phyloP scores from a whole-genome alignment of 2,888 invertebrate species.

The Iselma pallidipennis region DNA sequence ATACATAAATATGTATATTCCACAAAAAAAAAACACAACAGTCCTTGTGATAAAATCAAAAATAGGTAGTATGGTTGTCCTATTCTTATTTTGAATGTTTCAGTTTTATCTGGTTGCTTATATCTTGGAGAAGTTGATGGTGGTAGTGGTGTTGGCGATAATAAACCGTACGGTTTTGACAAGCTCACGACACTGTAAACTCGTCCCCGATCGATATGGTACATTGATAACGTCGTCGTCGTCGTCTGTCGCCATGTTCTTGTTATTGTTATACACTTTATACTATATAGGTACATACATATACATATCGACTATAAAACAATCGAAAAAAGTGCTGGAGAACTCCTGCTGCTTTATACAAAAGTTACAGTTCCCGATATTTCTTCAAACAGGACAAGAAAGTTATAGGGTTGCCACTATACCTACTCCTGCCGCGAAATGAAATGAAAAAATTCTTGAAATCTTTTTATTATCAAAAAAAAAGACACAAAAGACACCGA shows the following conservation, averaged over 20 bases:
- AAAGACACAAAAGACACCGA: too few relatives aligned
- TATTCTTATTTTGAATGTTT: background rate
- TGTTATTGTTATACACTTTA: background rate
- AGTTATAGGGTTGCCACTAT: background rate
- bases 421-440: too few relatives aligned
- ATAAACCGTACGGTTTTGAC: constrained; percentile 3
- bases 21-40: too few relatives aligned
- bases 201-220: background rate
- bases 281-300: background rate
- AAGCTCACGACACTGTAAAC: constrained; percentile 5
- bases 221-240: constrained; percentile 1
- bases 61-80: background rate
- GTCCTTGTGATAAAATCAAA: background rate
- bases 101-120: background rate
- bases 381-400: background rate
- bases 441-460: too few relatives aligned
- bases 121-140: background rate
- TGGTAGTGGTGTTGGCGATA: constrained; percentile 4
- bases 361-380: background rate
- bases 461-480: too few relatives aligned
- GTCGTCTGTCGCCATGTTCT: constrained; percentile 1
- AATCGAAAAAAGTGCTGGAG: background rate
- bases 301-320: background rate
- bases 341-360: background rate
- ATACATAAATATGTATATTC: too few relatives aligned